Evolutionary conservation across 2,113 vertebrate genomes (phyloP).

Genomic region (Sinocyclocheilus anophthalmus): DNA sequence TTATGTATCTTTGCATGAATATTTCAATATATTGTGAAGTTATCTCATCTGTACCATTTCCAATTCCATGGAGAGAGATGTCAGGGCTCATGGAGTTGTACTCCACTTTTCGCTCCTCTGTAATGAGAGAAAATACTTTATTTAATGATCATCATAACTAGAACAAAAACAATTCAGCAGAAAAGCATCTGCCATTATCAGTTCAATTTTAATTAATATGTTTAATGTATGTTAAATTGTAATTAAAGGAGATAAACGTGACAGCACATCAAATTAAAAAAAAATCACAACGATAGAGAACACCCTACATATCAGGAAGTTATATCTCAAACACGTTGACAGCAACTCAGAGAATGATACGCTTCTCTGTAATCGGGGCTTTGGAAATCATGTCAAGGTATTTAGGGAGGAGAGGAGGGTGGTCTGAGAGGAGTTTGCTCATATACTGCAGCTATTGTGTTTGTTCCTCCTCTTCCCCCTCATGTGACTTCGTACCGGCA

Average conservation of each 20-base stretch:
- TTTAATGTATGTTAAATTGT: background rate
- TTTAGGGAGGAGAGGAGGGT: conserved; percentile 76
- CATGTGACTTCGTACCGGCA: conserved; percentile 89
- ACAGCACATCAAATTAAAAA: background rate
- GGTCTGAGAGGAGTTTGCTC: conserved; percentile 66
- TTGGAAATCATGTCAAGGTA: conserved; percentile 80
- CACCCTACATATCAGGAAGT: conserved; percentile 1
- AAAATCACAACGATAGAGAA: background rate
- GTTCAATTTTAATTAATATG: background rate
- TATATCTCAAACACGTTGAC: conserved; percentile 1
- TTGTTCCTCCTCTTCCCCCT: conserved; percentile 80
- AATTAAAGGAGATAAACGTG: background rate
- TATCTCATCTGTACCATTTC: conserved; percentile 86
- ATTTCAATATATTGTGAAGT: background rate
- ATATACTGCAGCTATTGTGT: conserved; percentile 82
- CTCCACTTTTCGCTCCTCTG: conserved; percentile 91
- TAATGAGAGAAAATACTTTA: conserved; percentile 24
- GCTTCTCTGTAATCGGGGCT: conserved; percentile 76
- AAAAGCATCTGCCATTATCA: background rate
- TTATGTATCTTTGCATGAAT: background rate
- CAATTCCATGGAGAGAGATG: conserved; percentile 78
- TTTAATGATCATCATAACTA: background rate
- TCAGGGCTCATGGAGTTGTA: conserved; percentile 85
- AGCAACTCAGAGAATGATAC: conserved; percentile 55
- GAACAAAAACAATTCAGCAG: background rate